These are phyloP conservation scores for Baccha elongata DNA, from an alignment of 2,888 invertebrate species.

Conservation along the genomic window DNA sequence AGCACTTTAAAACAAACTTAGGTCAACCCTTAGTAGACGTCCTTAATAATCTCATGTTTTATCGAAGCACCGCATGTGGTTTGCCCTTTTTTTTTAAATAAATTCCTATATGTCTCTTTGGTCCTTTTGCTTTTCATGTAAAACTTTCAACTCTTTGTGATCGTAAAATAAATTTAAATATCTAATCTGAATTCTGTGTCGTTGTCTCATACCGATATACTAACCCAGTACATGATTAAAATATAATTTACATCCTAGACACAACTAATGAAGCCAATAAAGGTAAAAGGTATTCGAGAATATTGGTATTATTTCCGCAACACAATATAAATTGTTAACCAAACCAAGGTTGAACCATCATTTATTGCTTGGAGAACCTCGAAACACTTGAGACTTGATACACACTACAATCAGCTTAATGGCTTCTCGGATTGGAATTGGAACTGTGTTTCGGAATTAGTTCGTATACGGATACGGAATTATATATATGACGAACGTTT, in stretches of 20 bases:
- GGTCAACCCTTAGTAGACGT: slow-evolving; percentile 29
- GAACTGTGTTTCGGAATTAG: slow-evolving; percentile 45
- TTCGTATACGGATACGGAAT: slow-evolving; percentile 2
- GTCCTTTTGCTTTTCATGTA: slow-evolving; percentile 12
- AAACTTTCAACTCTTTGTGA: slow-evolving; percentile 9
- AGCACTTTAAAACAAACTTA: slow-evolving; percentile 41
- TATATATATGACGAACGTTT: slow-evolving; percentile 3
- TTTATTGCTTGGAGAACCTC: slow-evolving; percentile 58
- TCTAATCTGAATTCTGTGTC: slow-evolving; percentile 3
- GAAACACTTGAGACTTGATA: slow-evolving; percentile 51
- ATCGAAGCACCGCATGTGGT: slow-evolving; percentile 23
- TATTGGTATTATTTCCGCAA: slow-evolving; percentile 63
- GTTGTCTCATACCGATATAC: not conserved
- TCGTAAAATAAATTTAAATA: slow-evolving; percentile 30
- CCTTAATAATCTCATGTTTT: slow-evolving; percentile 30
- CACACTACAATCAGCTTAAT: slow-evolving; percentile 65
- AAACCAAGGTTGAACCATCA: slow-evolving; percentile 53
- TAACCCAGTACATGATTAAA: slow-evolving; percentile 43
- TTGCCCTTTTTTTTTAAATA: not conserved
- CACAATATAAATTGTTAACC: slow-evolving; percentile 42
- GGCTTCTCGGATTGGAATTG: slow-evolving; percentile 44
- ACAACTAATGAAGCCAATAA: slow-evolving; percentile 64
- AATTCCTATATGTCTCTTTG: not conserved
- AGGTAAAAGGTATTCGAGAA: slow-evolving; percentile 36
- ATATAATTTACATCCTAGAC: slow-evolving; percentile 59